Base-by-base conservation (phyloP, 1,140 invertebrate species). In the Ips typographus region DNA sequence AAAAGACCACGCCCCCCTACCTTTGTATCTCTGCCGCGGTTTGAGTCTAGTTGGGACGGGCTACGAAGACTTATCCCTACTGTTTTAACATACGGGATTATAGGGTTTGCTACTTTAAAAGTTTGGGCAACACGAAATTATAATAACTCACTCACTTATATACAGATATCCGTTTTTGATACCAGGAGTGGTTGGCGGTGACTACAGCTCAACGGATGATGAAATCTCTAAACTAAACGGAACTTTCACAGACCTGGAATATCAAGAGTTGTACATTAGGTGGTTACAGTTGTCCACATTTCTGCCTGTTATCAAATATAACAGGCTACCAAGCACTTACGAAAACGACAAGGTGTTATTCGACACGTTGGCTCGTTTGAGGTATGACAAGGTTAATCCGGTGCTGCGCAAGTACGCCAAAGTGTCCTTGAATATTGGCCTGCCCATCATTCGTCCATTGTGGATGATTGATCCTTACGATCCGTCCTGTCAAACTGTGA, bases 261-360 rank as follows among this genome's bases (percentile, higher is more conserved):
- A 94, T 62, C 86, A 88, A 71, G 94, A 98, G 77, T 82, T 99
- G 4, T 98, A 94, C 76, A 89, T 96, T 56, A 84, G 96, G 57
- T 99, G 96, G 96, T 80, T 98, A n/a, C 93, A 98, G 78, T 81
- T 95, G 68, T 90, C 92, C n/a, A 91, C 93, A 0, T 98, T 98
- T 77, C 77, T 98, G 55, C 94, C 96, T 0, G 91, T 95, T 0
- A 91, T 98, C 77, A 91, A 96, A 77, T 96, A 96, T 73, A 94
- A 93, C 0, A 88, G 94, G 76, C 80, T 94, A 3, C 95, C 96
- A 0, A 94, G 90, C 76, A 91, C 94, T 75, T 97, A 95, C 75
- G 88, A 89, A 8, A 89, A 92, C 74, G 87, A 89, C 22, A 84
- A 86, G 47, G 88, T 95, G 1, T 80, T 93, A 1, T 22, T 22